Conservation (phyloP, 2,888 invertebrate genomes). For the Allacma fusca region DNA sequence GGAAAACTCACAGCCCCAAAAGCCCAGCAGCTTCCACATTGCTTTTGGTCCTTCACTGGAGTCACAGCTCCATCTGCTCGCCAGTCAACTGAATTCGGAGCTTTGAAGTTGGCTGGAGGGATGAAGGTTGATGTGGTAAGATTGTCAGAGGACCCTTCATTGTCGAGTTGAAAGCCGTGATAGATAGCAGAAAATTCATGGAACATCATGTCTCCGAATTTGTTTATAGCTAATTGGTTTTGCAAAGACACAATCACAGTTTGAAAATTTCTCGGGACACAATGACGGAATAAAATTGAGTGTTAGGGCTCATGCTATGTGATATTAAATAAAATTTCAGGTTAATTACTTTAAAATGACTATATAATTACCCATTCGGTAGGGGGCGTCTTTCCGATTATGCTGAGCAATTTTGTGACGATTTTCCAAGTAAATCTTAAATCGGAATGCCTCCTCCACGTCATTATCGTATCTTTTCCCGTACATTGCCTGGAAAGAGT, state of each 20-base stretch:
- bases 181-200: conserved; percentile 77
- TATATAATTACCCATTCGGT: no score
- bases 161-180: conserved; percentile 71
- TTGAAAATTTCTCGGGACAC: no score
- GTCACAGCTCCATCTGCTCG: not conserved
- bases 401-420: conserved; percentile 83
- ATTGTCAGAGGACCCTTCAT: conserved; percentile 42
- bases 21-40: conserved; percentile 22
- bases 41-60: not conserved
- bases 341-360: no score
- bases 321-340: no score
- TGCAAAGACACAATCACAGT: no score
- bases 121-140: conserved; percentile 68
- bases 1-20: conserved; percentile 62
- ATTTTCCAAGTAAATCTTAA: conserved; percentile 90
- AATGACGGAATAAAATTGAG: no score
- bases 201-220: conserved; percentile 85
- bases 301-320: no score
- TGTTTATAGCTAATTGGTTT: no score
- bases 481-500: conserved; percentile 67
- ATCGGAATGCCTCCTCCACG: conserved; percentile 81
- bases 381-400: conserved; percentile 67
- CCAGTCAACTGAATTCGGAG: conserved; percentile 17
- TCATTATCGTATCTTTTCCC: conserved; percentile 74
- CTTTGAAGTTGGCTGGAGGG: conserved; percentile 69